Evolutionary conservation across 2,888 invertebrate genomes (phyloP).

Genomic region (Leucozona laternaria): DNA sequence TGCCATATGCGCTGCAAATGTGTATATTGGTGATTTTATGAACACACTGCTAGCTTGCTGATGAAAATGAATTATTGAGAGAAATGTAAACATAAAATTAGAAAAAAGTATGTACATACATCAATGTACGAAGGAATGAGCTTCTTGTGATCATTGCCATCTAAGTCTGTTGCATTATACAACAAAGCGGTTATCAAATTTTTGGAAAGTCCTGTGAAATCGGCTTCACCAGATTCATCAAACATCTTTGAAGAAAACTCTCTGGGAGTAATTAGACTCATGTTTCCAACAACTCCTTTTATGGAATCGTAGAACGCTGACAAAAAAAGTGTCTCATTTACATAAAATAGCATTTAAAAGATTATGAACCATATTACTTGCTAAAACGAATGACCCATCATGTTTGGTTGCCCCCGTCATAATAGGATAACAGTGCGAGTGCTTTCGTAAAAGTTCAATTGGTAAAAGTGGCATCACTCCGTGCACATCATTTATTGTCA

Average conservation of each 20-base stretch:
- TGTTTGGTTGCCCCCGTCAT: conserved; percentile 84
- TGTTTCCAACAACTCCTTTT: conserved; percentile 55
- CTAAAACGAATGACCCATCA: conserved; percentile 84
- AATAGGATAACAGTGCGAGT: conserved; percentile 79
- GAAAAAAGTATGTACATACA: conserved; percentile 82
- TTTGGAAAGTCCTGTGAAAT: conserved; percentile 77
- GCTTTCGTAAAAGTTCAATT: conserved; percentile 61
- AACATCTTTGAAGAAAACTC: conserved; percentile 57
- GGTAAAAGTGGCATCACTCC: conserved; percentile 78
- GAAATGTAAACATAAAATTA: not conserved
- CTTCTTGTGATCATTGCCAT: conserved; percentile 82
- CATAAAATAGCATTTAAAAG: not conserved
- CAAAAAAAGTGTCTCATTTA: not conserved
- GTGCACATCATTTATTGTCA: conserved; percentile 78
- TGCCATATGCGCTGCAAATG: conserved; percentile 80
- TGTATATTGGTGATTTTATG: conserved; percentile 84
- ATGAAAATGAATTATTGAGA: not conserved
- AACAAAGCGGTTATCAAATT: conserved; percentile 83
- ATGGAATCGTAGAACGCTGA: conserved; percentile 76
- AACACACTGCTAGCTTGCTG: conserved; percentile 79
- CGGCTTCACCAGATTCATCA: conserved; percentile 60
- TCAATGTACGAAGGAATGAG: conserved; percentile 84
- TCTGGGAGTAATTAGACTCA: conserved; percentile 73
- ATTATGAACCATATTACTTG: conserved; percentile 79
- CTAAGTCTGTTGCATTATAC: conserved; percentile 81